Conservation (phyloP, 2,797 vertebrate genomes). For the Rhynchotus rufescens region DNA sequence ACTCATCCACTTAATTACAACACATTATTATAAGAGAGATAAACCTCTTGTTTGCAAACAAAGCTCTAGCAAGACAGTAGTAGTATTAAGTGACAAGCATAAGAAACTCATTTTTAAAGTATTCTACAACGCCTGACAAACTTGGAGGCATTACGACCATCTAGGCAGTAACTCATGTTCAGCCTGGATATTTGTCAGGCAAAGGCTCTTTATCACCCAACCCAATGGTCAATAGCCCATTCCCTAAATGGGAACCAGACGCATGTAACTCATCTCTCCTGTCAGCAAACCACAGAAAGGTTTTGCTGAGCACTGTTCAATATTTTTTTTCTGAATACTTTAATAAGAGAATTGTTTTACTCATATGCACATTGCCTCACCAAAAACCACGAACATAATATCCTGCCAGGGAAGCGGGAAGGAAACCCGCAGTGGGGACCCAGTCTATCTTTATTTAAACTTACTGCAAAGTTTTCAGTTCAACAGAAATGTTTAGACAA, state of each 20-base stretch:
- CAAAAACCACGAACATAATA: background rate
- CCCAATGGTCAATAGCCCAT: background rate
- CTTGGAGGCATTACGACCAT: background rate
- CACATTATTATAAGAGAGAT: background rate
- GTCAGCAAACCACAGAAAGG: background rate
- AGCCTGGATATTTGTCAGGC: background rate
- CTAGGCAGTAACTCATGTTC: background rate
- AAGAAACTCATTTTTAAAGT: slow-evolving; percentile 30
- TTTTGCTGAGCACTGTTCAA: background rate
- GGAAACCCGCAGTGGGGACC: background rate
- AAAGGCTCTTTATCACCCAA: background rate
- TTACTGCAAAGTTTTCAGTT: background rate
- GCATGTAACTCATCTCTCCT: background rate
- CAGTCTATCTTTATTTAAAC: background rate
- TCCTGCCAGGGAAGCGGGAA: background rate
- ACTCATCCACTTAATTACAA: slow-evolving; percentile 51
- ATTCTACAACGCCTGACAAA: slow-evolving; percentile 23
- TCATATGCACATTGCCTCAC: background rate
- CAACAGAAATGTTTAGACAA: background rate
- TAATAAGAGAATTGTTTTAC: background rate
- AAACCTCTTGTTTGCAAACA: slow-evolving; percentile 57
- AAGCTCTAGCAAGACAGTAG: slow-evolving; percentile 23
- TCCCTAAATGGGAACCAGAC: background rate
- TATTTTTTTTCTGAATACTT: background rate
- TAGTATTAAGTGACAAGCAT: slow-evolving; percentile 16